These are phyloP conservation scores for Aphelinus atriplicis DNA, from an alignment of 1,140 invertebrate species.

Conservation along the genomic window DNA sequence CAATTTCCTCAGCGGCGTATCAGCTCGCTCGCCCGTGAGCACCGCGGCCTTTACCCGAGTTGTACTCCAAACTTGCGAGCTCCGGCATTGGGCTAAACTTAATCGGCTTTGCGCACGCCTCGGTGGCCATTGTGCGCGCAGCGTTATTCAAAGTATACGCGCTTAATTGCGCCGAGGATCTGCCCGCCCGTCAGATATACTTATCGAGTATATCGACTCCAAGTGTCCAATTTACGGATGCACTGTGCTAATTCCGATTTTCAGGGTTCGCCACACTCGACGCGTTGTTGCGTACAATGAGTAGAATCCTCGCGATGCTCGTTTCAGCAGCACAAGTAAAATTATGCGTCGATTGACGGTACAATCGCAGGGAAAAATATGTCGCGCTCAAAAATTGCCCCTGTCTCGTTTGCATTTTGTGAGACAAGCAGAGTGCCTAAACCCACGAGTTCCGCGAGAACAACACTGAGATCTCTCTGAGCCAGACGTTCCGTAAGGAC, in stretches of 20 bases:
- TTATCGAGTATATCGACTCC: no score
- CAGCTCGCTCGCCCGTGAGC: constrained; percentile 4
- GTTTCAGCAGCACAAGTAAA: no score
- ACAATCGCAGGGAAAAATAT: background rate
- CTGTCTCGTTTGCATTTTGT: constrained; percentile 51
- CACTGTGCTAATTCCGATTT: no score
- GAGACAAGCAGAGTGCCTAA: constrained; percentile 77
- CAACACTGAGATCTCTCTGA: constrained; percentile 80
- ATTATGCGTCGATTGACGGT: no score
- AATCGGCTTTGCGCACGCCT: background rate
- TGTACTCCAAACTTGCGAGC: background rate
- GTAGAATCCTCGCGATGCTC: no score
- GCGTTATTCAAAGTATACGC: no score
- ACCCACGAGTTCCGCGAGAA: constrained; percentile 74
- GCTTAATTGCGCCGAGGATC: no score
- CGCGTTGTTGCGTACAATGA: no score
- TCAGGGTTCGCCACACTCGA: no score
- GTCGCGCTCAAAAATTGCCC: constrained; percentile 11
- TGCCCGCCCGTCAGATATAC: no score
- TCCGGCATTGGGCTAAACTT: constrained; percentile 1
- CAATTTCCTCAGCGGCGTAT: constrained; percentile 22
- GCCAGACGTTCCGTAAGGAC: constrained; percentile 53
- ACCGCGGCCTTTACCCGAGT: background rate
- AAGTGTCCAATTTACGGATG: no score
- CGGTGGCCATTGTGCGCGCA: no score